Evolutionary conservation across 2,797 vertebrate species (phyloP).

Genomic region (Sebastes itinus): DNA sequence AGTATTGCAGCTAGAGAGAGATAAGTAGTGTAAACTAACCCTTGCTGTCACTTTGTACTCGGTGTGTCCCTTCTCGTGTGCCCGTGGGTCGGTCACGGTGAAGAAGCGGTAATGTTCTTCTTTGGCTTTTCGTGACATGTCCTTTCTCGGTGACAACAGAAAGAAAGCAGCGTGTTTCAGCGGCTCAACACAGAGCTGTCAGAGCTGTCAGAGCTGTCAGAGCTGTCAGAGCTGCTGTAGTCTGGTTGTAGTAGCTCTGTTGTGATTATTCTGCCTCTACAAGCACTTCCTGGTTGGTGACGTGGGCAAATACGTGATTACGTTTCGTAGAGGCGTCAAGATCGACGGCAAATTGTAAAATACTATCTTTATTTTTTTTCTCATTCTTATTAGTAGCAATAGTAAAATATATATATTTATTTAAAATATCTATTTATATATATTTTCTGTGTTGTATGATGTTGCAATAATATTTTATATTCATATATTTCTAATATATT

Average conservation of each 20-base stretch:
- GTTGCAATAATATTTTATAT: neutral
- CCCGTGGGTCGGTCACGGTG: constrained; percentile 86
- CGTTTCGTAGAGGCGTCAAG: neutral
- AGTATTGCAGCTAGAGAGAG: neutral
- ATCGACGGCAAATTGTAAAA: neutral
- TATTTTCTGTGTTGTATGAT: too few relatives aligned
- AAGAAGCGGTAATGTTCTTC: constrained; percentile 89
- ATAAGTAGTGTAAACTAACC: constrained; percentile 74
- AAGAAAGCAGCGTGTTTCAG: neutral
- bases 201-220: too few relatives aligned
- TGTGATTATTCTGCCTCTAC: constrained; percentile 15
- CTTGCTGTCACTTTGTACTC: constrained; percentile 92
- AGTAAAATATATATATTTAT: neutral
- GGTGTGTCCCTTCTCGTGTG: constrained; percentile 92
- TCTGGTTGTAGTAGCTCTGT: constrained; percentile 4
- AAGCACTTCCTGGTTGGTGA: constrained; percentile 64
- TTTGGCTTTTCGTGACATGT: constrained; percentile 87
- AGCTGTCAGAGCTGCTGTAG: too few relatives aligned
- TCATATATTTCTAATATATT: neutral
- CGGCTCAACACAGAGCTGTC: neutral
- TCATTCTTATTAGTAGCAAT: neutral
- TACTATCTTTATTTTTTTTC: neutral
- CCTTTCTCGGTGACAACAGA: neutral
- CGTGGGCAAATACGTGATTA: constrained; percentile 4
- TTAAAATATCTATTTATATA: neutral